Percentiles rank a stretch among this genome's conserved stretches.
Evolutionary conservation across 2,797 vertebrate genomes (phyloP).

Genomic region (Glyptemys insculpta): DNA sequence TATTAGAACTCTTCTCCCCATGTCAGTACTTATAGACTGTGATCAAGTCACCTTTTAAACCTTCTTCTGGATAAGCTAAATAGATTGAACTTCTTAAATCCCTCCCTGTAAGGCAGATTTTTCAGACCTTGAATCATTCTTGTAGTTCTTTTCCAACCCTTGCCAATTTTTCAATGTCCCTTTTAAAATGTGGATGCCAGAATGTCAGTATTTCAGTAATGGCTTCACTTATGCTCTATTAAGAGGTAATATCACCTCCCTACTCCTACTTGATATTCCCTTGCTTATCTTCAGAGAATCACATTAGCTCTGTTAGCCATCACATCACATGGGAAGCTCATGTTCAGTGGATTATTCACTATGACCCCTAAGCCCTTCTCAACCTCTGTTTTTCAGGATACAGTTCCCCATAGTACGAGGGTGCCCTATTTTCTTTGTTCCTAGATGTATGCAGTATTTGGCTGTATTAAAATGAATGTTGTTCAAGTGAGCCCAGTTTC

Average conservation of each 20-base stretch:
- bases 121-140: background rate
- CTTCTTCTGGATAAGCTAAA: background rate
- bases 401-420: background rate
- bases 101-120: background rate
- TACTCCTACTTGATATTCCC: background rate
- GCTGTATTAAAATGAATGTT: conserved; percentile 48
- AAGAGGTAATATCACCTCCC: background rate
- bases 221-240: background rate
- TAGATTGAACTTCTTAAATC: background rate
- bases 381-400: conserved; percentile 52
- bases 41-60: background rate
- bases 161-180: background rate
- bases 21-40: background rate
- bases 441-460: fast-evolving
- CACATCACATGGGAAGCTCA: background rate
- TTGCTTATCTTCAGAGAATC: background rate
- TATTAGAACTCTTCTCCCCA: background rate
- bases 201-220: background rate
- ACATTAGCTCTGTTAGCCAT: background rate
- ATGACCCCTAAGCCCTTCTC: background rate
- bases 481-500: conserved; percentile 30
- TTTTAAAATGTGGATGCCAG: background rate
- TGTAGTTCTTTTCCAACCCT: background rate
- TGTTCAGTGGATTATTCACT: background rate
- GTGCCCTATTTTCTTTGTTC: conserved; percentile 36